These are phyloP conservation scores for Campoletis raptor DNA, from an alignment of 2,888 invertebrate species.

Conservation along the genomic window DNA sequence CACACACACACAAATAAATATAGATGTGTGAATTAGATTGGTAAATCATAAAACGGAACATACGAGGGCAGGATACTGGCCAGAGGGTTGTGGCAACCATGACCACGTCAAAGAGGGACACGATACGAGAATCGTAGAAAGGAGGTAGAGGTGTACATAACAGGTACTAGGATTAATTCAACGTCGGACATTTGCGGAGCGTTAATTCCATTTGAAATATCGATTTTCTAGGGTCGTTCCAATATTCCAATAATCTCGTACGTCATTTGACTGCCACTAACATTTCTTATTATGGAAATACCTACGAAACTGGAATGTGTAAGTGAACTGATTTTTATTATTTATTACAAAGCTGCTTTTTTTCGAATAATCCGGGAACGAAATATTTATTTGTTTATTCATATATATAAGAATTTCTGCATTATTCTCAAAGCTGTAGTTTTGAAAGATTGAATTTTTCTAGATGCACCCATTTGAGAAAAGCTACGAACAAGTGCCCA, in stretches of 20 bases:
- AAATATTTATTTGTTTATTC: neutral
- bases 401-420: neutral
- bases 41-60: constrained; percentile 46
- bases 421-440: neutral
- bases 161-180: constrained; percentile 50
- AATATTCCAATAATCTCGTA: constrained; percentile 42
- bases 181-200: constrained; percentile 25
- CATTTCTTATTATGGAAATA: constrained; percentile 50
- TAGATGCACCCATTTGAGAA: neutral
- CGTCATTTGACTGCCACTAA: constrained; percentile 51
- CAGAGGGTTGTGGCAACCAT: constrained; percentile 26
- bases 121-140: constrained; percentile 29
- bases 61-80: constrained; percentile 20
- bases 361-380: neutral
- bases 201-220: constrained; percentile 64
- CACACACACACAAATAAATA: neutral
- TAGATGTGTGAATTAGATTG: neutral
- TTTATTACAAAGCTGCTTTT: neutral
- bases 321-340: neutral
- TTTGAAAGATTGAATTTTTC: neutral
- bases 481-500: neutral
- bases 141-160: constrained; percentile 10
- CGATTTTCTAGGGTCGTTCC: constrained; percentile 51
- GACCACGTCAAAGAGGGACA: constrained; percentile 9
- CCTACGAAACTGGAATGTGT: neutral